A percentile compares a stretch with the other conserved stretches of the same genome.
Evolutionary conservation across 2,113 vertebrate species (phyloP).

Genomic region (Eupsittula cactorum): DNA sequence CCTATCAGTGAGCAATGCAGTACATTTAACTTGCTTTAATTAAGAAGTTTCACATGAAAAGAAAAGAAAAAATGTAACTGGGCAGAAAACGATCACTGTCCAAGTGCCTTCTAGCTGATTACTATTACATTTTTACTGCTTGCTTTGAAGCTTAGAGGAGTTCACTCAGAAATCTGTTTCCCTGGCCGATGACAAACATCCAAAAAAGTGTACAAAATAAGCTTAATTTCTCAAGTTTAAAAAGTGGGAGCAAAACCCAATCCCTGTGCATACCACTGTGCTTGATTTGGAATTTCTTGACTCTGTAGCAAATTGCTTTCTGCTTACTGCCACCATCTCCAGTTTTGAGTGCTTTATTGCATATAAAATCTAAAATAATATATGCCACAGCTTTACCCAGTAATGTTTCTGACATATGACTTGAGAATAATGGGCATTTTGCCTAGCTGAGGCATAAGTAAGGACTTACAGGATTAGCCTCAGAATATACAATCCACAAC

Average conservation of each 20-base stretch:
- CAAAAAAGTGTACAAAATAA: neutral
- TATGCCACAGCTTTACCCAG: neutral
- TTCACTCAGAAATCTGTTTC: neutral
- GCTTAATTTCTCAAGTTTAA: neutral
- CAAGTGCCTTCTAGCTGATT: neutral
- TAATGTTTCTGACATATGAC: constrained; percentile 14
- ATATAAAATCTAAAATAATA: constrained; percentile 15
- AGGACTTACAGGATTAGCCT: neutral
- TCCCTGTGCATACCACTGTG: neutral
- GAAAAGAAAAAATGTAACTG: neutral
- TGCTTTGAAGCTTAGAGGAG: neutral
- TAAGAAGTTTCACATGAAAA: neutral
- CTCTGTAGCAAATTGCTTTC: neutral
- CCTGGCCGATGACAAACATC: neutral
- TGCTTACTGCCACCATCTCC: constrained; percentile 27
- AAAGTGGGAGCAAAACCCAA: neutral
- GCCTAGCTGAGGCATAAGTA: constrained; percentile 2
- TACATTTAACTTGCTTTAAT: neutral
- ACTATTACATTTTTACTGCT: neutral
- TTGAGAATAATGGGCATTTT: neutral
- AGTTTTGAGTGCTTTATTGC: constrained; percentile 11
- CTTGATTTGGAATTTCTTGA: neutral
- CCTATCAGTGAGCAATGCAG: neutral
- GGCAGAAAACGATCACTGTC: neutral
- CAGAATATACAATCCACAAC: neutral